These are phyloP conservation scores for Drosophila suboccidentalis DNA, from an alignment of 2,888 invertebrate species.

Conservation along the genomic window DNA sequence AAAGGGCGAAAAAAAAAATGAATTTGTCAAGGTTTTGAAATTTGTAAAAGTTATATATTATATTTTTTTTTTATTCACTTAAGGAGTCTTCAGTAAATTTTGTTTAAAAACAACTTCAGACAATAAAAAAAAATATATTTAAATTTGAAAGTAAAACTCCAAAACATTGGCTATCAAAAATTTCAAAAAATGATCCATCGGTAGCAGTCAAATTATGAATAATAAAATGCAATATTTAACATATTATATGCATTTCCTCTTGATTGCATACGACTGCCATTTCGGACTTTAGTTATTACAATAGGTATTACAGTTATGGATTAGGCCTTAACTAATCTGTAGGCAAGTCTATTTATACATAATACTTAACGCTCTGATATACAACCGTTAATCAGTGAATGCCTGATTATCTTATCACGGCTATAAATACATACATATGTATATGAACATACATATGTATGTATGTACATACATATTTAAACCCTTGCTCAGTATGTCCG, in stretches of 20 bases:
- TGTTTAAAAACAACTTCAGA: too few relatives aligned
- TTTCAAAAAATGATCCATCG: neutral
- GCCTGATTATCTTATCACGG: slow-evolving; percentile 42
- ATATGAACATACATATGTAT: neutral
- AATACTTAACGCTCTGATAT: slow-evolving; percentile 9
- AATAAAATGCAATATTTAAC: neutral
- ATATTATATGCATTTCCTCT: neutral
- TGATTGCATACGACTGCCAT: neutral
- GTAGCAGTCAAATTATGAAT: neutral
- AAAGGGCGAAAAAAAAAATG: too few relatives aligned
- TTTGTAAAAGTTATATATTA: too few relatives aligned
- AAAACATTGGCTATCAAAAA: neutral
- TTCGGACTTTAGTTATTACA: slow-evolving; percentile 23
- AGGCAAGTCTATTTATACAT: slow-evolving; percentile 7
- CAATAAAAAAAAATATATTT: too few relatives aligned
- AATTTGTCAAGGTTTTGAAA: too few relatives aligned
- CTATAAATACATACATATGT: slow-evolving; percentile 29
- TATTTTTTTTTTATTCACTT: too few relatives aligned
- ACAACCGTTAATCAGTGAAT: slow-evolving; percentile 29
- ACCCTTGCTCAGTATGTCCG: slow-evolving; percentile 1
- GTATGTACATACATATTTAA: neutral
- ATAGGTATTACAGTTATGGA: slow-evolving; percentile 1
- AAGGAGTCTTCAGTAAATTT: too few relatives aligned
- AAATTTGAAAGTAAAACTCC: neutral
- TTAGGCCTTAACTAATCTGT: slow-evolving; percentile 19